Conservation (phyloP, 2,888 invertebrate genomes). For the Schizotus pectinicornis region DNA sequence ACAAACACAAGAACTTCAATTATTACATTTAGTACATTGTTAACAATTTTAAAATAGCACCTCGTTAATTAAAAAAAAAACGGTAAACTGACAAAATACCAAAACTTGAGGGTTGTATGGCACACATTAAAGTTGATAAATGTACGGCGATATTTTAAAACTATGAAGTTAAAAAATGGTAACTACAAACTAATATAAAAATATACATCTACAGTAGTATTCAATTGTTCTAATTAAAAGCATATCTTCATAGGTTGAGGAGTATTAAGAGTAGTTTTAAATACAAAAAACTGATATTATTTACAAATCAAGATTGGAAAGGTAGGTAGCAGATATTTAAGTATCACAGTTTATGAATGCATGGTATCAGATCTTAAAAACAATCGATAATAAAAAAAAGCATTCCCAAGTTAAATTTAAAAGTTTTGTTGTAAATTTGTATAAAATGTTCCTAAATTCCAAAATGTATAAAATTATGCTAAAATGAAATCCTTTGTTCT, state of each 20-base stretch:
- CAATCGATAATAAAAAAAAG: slow-evolving; percentile 13
- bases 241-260: slow-evolving; percentile 19
- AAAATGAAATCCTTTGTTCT: slow-evolving; percentile 27
- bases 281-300: slow-evolving; percentile 24
- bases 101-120: slow-evolving; percentile 15
- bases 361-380: slow-evolving; percentile 34
- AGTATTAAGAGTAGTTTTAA: slow-evolving; percentile 28
- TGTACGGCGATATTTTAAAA: slow-evolving; percentile 19
- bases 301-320: slow-evolving; percentile 29
- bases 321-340: slow-evolving; percentile 45
- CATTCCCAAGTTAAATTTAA: slow-evolving; percentile 18
- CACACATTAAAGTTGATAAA: slow-evolving; percentile 24
- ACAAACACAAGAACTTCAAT: slow-evolving; percentile 31
- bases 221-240: slow-evolving; percentile 23
- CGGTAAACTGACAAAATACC: slow-evolving; percentile 10
- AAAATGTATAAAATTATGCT: slow-evolving; percentile 26
- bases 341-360: slow-evolving; percentile 49
- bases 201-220: slow-evolving; percentile 25
- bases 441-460: slow-evolving; percentile 17
- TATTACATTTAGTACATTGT: slow-evolving; percentile 8
- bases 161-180: slow-evolving; percentile 27
- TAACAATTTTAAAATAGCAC: slow-evolving; percentile 2
- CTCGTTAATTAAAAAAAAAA: background rate
- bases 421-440: slow-evolving; percentile 21
- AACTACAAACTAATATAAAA: slow-evolving; percentile 32